Evolutionary conservation across 2,797 vertebrate species (phyloP), one percentile per base, ranked within the genome.

Genomic region (Hoplostethus mediterraneus): DNA sequence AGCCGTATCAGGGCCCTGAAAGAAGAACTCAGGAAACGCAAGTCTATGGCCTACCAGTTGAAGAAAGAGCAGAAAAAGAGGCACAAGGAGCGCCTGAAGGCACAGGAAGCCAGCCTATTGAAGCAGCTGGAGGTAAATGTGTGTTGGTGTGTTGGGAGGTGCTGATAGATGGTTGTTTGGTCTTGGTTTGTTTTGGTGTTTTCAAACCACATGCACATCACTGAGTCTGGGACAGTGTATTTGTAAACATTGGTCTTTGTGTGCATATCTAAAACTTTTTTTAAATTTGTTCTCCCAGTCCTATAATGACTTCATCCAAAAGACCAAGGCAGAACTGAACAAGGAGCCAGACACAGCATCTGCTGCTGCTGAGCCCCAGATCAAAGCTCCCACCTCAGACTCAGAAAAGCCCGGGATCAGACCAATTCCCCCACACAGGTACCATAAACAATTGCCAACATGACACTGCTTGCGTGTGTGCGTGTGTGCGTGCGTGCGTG

Each of bases 61-160:
- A 99, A 98, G 87, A 98, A 96, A 86, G 97, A 99, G 79, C 98
- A 99, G 91, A 98, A 95, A 45, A 98, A 97, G 88, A 95, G 98
- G 44, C 92, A 98, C 10, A 98, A 98, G 87, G 98, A 99, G 76
- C 95, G 96, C 5, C 91, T 99, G 55, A 98, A 97, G 85, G 98
- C 97, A n/a, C 96, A 99, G 83, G 98, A 99, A 89, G 97, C 98
- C 62, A 97, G 95, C 83, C 88, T 99, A 53, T 94, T 98, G 73
- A 98, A 97, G 86, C 96, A 99, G 1, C 93, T 99, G 55, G 96
- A 99, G 97, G 98, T 99, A 75, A 94, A 92, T 45, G 67, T 55
- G 45, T 63, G 94, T 45, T 21, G 33, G 40, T 44, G 10, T 40
- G 42, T 53, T 9, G 28, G 21, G 5, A 4, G 16, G 14, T 14